Evolutionary conservation across 2,113 vertebrate genomes (phyloP).

Genomic region (Dunckerocampus dactyliophorus): DNA sequence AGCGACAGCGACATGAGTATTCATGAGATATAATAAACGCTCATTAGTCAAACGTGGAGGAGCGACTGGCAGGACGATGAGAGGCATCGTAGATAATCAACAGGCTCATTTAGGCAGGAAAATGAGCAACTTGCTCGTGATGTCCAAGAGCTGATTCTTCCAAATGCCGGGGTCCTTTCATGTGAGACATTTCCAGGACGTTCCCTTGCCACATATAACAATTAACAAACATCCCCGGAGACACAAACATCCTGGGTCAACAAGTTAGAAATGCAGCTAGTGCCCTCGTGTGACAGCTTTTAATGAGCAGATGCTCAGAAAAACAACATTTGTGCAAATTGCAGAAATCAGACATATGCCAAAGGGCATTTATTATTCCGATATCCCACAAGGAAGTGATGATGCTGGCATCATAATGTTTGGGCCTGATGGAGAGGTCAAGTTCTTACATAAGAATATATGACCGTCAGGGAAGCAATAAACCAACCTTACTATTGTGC

Average conservation of each 20-base stretch:
- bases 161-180: conserved; percentile 44
- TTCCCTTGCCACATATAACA: conserved; percentile 59
- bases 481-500: too few species aligned
- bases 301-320: conserved; percentile 60
- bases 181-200: conserved; percentile 58
- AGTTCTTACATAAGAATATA: not conserved
- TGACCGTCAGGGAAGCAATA: too few species aligned
- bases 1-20: conserved; percentile 43
- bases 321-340: conserved; percentile 75
- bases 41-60: conserved; percentile 58
- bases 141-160: conserved; percentile 55
- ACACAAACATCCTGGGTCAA: conserved; percentile 55
- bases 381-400: conserved; percentile 41
- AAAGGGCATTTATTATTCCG: conserved; percentile 60
- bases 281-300: conserved; percentile 45
- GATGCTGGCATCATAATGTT: conserved; percentile 33
- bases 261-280: conserved; percentile 50
- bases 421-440: not conserved
- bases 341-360: conserved; percentile 67
- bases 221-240: conserved; percentile 64
- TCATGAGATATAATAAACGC: conserved; percentile 65
- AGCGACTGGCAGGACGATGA: conserved; percentile 54
- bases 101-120: conserved; percentile 60
- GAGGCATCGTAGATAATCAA: conserved; percentile 69
- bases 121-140: conserved; percentile 53